Percentiles rank a stretch among this genome's conserved stretches.
Conservation (phyloP, 2,113 vertebrate species). For the Myrmophylax atrothorax region DNA sequence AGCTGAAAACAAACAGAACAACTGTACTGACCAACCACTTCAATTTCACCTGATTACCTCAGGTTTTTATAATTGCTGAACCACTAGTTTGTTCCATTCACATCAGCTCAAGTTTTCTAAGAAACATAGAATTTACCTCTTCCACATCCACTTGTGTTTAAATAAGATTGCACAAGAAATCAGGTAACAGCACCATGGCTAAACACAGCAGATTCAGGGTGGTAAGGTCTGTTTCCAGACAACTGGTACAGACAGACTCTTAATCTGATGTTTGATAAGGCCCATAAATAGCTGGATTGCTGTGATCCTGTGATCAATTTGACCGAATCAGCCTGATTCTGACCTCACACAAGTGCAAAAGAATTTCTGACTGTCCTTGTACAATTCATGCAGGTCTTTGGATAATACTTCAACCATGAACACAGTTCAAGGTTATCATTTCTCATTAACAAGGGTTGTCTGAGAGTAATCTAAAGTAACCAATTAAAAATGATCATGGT, state of each 20-base stretch:
- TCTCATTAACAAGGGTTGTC: conserved; percentile 49
- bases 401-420: conserved; percentile 49
- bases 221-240: neutral
- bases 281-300: neutral
- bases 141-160: neutral
- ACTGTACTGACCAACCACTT: neutral
- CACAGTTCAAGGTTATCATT: conserved; percentile 62
- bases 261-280: neutral
- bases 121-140: neutral
- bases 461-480: conserved; percentile 63
- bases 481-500: conserved; percentile 48
- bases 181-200: neutral
- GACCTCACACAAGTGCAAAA: neutral
- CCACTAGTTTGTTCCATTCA: neutral
- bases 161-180: neutral
- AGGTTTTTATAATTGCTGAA: neutral
- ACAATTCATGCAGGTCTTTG: neutral
- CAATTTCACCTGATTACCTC: neutral
- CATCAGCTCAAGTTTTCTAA: neutral
- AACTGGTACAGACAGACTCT: neutral
- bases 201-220: neutral
- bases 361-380: conserved; percentile 45
- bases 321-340: neutral
- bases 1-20: neutral
- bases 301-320: neutral